phyloP scores from a whole-genome alignment of 2,113 vertebrate genomes.

The Sturnira hondurensis region DNA sequence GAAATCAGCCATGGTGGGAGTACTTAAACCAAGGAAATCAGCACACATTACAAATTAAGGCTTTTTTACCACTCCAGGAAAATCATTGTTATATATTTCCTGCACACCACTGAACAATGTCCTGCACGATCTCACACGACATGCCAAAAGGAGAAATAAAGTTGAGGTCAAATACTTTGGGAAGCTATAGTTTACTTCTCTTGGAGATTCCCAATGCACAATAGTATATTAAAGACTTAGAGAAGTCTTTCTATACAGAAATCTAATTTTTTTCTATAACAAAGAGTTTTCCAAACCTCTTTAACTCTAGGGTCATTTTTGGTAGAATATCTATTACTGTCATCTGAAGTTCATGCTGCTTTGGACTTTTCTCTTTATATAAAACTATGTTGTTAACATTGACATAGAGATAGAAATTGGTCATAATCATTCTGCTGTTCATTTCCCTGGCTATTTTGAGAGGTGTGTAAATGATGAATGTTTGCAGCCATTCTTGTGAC shows the following conservation, averaged over 20 bases:
- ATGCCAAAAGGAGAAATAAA: not conserved
- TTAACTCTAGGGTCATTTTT: not conserved
- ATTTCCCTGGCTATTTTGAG: slow-evolving; percentile 48
- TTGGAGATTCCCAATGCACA: not conserved
- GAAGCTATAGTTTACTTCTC: not conserved
- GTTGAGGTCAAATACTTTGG: not conserved
- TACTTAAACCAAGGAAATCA: slow-evolving; percentile 10
- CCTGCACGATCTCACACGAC: not conserved
- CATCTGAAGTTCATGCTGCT: slow-evolving; percentile 5
- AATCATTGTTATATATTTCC: slow-evolving; percentile 10
- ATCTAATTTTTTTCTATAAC: not conserved
- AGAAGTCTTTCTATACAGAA: slow-evolving; percentile 24
- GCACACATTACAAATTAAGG: not conserved
- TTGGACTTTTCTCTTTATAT: slow-evolving; percentile 21
- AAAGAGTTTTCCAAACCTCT: not conserved
- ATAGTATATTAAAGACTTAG: not conserved
- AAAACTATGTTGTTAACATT: slow-evolving; percentile 31
- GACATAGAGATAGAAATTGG: slow-evolving; percentile 15
- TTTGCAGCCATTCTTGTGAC: slow-evolving; percentile 42
- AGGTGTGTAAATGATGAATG: slow-evolving; percentile 61
- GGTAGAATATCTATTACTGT: not conserved
- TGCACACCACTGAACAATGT: not conserved
- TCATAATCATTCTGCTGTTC: not conserved
- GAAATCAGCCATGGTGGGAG: not conserved
- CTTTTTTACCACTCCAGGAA: not conserved